A percentile compares a stretch with the other conserved stretches of the same genome.
These are phyloP conservation scores for Papilio dardanus DNA, from an alignment of 1,140 invertebrate genomes.

Conservation along the genomic window DNA sequence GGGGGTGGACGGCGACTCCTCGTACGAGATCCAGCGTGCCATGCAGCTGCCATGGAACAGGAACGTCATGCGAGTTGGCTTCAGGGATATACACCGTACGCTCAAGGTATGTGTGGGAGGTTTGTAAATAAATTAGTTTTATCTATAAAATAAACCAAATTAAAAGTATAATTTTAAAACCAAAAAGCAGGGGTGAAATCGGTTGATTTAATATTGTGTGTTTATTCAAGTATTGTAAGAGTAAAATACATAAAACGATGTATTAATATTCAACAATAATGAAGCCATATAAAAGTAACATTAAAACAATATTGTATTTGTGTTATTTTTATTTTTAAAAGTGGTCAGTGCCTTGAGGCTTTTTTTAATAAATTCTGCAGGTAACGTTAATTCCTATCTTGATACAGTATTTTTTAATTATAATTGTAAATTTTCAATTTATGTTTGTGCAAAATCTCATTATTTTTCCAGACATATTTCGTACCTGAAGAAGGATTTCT, in stretches of 20 bases:
- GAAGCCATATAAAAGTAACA: not conserved
- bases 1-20: slow-evolving; percentile 87
- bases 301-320: not conserved
- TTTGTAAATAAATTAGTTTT: no score
- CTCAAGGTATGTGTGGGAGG: slow-evolving; percentile 89
- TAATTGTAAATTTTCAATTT: not conserved
- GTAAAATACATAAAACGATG: not conserved
- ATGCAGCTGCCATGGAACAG: slow-evolving; percentile 87
- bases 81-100: slow-evolving; percentile 90
- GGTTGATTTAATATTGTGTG: not conserved
- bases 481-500: slow-evolving; percentile 90
- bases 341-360: not conserved
- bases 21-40: slow-evolving; percentile 86
- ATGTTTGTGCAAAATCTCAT: not conserved
- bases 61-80: slow-evolving; percentile 87
- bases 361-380: not conserved
- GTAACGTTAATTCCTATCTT: not conserved
- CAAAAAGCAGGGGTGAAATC: not conserved
- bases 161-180: no score
- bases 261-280: not conserved
- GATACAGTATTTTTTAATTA: not conserved
- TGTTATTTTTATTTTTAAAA: not conserved
- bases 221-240: not conserved
- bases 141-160: no score
- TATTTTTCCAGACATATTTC: slow-evolving; percentile 88